Conservation (phyloP, 2,797 vertebrate genomes). For the Sarcophilus harrisii region DNA sequence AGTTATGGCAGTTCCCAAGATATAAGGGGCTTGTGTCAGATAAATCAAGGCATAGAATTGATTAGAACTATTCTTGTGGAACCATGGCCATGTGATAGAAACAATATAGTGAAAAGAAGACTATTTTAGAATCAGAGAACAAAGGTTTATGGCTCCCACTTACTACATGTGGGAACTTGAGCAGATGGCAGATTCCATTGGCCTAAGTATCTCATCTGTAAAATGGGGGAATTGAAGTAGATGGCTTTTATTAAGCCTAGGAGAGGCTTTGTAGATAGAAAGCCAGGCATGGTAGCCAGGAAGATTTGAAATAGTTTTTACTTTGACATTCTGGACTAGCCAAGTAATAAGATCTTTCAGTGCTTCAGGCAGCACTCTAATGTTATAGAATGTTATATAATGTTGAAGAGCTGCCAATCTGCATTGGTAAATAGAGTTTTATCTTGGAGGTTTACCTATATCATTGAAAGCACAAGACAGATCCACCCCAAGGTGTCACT, state of each 20-base stretch:
- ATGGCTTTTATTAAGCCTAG: neutral
- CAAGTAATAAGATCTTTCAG: neutral
- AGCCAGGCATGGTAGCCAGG: neutral
- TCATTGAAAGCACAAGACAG: neutral
- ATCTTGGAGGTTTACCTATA: neutral
- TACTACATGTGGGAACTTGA: neutral
- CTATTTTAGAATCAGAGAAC: neutral
- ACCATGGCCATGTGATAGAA: neutral
- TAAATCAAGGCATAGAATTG: constrained; percentile 35
- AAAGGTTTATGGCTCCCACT: neutral
- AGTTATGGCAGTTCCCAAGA: constrained; percentile 78
- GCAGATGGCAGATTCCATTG: neutral
- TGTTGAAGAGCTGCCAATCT: neutral
- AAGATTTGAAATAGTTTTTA: neutral
- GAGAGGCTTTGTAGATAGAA: neutral
- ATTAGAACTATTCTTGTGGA: constrained; percentile 37
- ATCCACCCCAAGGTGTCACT: neutral
- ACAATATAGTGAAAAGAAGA: neutral
- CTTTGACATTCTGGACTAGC: neutral
- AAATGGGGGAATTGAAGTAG: neutral
- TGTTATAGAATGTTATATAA: neutral
- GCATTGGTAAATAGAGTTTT: neutral
- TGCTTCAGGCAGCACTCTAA: neutral
- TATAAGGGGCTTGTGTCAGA: constrained; percentile 41
- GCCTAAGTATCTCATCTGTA: neutral